Evolutionary conservation across 2,113 vertebrate species (phyloP).

Genomic region (Gymnobelideus leadbeateri): DNA sequence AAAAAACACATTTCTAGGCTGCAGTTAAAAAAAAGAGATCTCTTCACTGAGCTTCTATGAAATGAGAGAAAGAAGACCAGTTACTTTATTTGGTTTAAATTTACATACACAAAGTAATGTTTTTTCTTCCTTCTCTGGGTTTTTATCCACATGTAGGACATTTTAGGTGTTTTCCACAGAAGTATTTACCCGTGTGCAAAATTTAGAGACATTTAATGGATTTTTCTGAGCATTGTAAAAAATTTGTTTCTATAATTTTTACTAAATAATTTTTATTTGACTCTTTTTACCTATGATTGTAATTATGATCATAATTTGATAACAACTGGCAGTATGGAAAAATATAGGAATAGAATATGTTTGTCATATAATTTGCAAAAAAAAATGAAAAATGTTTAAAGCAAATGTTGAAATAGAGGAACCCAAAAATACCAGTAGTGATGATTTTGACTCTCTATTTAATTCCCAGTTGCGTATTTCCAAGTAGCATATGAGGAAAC

Average conservation of each 20-base stretch:
- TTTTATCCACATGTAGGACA: neutral
- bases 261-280: neutral
- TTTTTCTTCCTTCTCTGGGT: neutral
- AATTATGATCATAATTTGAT: neutral
- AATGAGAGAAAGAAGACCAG: neutral
- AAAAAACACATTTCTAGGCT: neutral
- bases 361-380: neutral
- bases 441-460: neutral
- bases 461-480: neutral
- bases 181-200: neutral
- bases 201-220: neutral
- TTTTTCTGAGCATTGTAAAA: neutral
- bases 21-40: neutral
- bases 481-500: neutral
- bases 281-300: neutral
- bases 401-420: neutral
- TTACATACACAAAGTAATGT: no score
- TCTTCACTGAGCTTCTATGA: neutral
- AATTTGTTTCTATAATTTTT: neutral
- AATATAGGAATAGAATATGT: neutral
- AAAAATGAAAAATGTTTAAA: neutral
- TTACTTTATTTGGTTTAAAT: no score
- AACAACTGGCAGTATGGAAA: neutral
- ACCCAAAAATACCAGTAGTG: neutral
- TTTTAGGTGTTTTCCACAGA: neutral